A percentile compares a stretch with the other conserved stretches of the same genome.
Evolutionary conservation across 1,140 invertebrate genomes (phyloP).

Genomic region (Patella vulgata): DNA sequence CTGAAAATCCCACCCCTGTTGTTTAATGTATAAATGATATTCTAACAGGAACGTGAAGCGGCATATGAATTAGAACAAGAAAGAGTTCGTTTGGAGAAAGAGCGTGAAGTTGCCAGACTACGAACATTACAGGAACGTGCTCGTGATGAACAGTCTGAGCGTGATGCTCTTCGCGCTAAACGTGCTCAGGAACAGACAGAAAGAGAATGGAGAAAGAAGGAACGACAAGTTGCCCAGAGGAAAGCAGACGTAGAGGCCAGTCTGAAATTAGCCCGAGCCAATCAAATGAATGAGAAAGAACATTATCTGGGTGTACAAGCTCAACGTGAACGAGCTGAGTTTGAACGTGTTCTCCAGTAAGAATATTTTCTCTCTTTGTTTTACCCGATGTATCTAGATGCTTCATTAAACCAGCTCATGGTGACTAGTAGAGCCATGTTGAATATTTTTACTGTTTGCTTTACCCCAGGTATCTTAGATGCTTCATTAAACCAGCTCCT

Average conservation of each 20-base stretch:
- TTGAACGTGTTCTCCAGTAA: slow-evolving; percentile 66
- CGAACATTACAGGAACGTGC: slow-evolving; percentile 65
- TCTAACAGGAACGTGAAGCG: slow-evolving; percentile 64
- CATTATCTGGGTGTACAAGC: slow-evolving; percentile 67
- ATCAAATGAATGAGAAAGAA: slow-evolving; percentile 65
- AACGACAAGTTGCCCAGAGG: slow-evolving; percentile 60
- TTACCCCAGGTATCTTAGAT: not conserved
- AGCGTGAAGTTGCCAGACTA: slow-evolving; percentile 64
- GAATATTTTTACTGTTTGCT: not conserved
- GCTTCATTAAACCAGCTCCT: not conserved
- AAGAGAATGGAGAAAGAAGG: slow-evolving; percentile 66
- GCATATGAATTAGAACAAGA: slow-evolving; percentile 65
- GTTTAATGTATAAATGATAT: too few relatives aligned
- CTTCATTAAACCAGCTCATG: too few relatives aligned
- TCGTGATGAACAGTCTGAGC: slow-evolving; percentile 64
- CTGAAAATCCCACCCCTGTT: too few relatives aligned
- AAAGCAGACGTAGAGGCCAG: slow-evolving; percentile 61
- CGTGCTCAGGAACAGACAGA: slow-evolving; percentile 66
- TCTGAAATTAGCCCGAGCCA: slow-evolving; percentile 60
- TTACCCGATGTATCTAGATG: too few relatives aligned
- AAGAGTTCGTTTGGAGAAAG: slow-evolving; percentile 64
- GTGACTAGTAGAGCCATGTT: not conserved
- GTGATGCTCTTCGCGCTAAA: slow-evolving; percentile 65
- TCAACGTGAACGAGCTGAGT: slow-evolving; percentile 64
- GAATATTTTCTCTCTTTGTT: slow-evolving; percentile 6